Conservation (phyloP, 2,888 invertebrate species). For the Hypselothyrea guttata region DNA sequence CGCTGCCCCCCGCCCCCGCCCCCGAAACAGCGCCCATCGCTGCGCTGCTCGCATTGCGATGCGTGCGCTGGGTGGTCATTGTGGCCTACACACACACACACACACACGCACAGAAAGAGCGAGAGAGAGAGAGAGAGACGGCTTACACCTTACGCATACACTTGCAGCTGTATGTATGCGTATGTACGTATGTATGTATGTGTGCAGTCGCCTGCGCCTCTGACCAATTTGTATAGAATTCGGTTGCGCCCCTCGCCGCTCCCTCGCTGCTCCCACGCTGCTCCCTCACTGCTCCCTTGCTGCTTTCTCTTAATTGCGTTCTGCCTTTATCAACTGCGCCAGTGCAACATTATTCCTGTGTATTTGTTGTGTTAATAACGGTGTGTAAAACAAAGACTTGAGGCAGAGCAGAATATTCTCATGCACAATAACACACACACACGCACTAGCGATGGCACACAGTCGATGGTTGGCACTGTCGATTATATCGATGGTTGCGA, state of each 20-base stretch:
- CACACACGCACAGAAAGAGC: too few relatives aligned
- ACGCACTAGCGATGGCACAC: too few relatives aligned
- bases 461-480: too few relatives aligned
- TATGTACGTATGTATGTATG: slow-evolving; percentile 1
- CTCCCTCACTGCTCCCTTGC: not conserved
- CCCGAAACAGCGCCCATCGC: slow-evolving; percentile 3
- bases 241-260: not conserved
- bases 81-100: slow-evolving; percentile 14
- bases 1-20: slow-evolving; percentile 10
- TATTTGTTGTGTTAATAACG: slow-evolving; percentile 24
- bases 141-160: slow-evolving; percentile 8
- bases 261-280: not conserved
- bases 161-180: slow-evolving; percentile 17
- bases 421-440: slow-evolving; percentile 44
- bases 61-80: slow-evolving; percentile 70
- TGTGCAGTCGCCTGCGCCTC: not conserved
- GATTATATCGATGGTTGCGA: too few relatives aligned
- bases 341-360: slow-evolving; percentile 31
- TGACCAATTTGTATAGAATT: not conserved
- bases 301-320: slow-evolving; percentile 3
- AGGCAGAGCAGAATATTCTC: slow-evolving; percentile 37
- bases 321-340: slow-evolving; percentile 38
- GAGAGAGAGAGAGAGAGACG: not conserved
- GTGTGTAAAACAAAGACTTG: slow-evolving; percentile 42
- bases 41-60: slow-evolving; percentile 56